Evolutionary conservation across 2,888 invertebrate genomes (phyloP).

Genomic region (Tryphoninae sp.): DNA sequence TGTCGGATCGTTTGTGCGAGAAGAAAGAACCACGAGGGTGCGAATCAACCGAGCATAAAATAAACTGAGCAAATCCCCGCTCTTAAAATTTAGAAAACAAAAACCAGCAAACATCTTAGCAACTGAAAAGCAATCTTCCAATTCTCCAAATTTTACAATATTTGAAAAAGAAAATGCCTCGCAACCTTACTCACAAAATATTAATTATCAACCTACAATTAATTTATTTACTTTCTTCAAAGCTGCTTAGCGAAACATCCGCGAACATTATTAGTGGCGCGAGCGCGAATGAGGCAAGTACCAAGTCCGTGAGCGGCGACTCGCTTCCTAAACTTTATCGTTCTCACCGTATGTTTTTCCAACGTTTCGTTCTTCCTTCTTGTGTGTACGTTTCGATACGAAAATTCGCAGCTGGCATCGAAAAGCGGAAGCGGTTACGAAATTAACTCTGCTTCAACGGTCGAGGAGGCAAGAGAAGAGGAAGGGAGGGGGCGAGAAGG

Average conservation of each 20-base stretch:
- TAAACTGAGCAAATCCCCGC: neutral
- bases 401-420: slow-evolving; percentile 71
- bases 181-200: no score
- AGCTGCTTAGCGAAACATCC: no score
- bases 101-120: no score
- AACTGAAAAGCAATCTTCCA: no score
- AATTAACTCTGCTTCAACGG: slow-evolving; percentile 68
- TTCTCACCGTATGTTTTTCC: neutral
- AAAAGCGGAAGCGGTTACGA: slow-evolving; percentile 71
- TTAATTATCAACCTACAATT: no score
- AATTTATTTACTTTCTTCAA: no score
- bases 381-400: slow-evolving; percentile 35
- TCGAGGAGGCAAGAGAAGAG: slow-evolving; percentile 40
- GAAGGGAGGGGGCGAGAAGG: slow-evolving; percentile 50
- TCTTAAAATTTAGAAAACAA: no score
- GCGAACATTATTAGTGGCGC: neutral
- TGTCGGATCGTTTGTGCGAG: slow-evolving; percentile 8
- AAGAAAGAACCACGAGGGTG: slow-evolving; percentile 18
- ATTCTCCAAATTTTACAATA: no score
- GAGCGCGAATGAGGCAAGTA: neutral
- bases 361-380: neutral
- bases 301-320: no score
- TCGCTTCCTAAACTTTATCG: neutral
- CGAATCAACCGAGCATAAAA: slow-evolving; percentile 34
- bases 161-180: no score